Evolutionary conservation across 2,888 invertebrate genomes (phyloP).

Genomic region (Heliothis peltigera): DNA sequence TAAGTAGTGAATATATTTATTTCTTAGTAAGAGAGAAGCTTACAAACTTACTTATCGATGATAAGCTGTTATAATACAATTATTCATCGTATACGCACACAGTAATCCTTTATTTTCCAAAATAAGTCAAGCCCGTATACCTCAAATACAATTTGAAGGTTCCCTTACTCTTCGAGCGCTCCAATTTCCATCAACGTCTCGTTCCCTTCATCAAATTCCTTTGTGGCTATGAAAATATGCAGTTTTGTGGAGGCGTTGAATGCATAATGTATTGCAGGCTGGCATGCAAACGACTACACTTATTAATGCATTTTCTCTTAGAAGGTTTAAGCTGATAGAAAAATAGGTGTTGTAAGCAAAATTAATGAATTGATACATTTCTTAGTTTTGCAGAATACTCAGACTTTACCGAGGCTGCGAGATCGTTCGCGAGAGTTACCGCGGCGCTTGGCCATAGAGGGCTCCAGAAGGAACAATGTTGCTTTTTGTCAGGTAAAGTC

Average conservation of each 20-base stretch:
- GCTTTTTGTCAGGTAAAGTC: no score
- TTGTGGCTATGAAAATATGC: conserved; percentile 42
- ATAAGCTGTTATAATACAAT: no score
- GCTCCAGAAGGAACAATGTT: no score
- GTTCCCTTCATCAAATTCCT: conserved; percentile 11
- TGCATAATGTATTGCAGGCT: conserved; percentile 41
- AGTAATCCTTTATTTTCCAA: no score
- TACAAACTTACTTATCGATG: no score
- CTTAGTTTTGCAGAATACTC: background rate
- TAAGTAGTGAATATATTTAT: no score
- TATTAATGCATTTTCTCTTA: conserved; percentile 20
- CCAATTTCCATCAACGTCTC: conserved; percentile 20
- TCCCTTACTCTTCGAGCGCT: background rate
- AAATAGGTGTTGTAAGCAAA: background rate
- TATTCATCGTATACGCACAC: no score
- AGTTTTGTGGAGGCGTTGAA: conserved; percentile 36
- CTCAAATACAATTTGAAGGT: background rate
- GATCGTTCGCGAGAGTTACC: no score
- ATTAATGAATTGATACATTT: background rate
- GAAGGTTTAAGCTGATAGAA: background rate
- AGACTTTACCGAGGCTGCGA: no score
- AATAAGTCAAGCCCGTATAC: background rate
- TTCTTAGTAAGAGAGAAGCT: no score
- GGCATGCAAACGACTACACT: conserved; percentile 32
- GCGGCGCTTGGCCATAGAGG: no score